Percentiles rank a stretch among this genome's conserved stretches.
Conservation (phyloP, 2,797 vertebrate species). For the Tenualosa thibaudeaui region DNA sequence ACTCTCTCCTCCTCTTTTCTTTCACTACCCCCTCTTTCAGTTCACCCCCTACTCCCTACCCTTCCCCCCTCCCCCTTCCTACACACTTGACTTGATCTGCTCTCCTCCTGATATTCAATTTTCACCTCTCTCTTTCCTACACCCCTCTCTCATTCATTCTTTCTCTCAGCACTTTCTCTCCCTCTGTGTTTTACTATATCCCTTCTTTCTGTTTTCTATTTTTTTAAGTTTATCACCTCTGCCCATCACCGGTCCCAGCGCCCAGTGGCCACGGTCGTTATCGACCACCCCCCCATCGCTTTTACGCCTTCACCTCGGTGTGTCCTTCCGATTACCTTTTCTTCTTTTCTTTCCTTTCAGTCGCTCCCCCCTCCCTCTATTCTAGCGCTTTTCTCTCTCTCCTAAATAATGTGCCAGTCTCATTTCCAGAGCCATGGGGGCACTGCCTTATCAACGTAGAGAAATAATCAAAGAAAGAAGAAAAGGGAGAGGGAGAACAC, state of each 20-base stretch:
- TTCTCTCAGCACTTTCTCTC: background rate
- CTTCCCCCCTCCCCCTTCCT: conserved; percentile 6
- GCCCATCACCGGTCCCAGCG: conserved; percentile 69
- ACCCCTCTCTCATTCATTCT: background rate
- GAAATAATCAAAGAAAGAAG: background rate
- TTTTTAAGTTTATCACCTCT: conserved; percentile 65
- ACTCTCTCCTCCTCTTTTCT: conserved; percentile 42
- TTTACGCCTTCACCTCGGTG: background rate
- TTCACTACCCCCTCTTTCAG: background rate
- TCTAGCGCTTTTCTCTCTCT: background rate
- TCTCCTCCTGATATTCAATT: conserved; percentile 17
- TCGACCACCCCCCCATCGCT: conserved; percentile 55
- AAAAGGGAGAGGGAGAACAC: background rate
- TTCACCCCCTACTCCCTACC: background rate
- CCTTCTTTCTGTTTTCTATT: background rate
- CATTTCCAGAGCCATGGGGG: background rate
- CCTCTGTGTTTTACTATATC: conserved; percentile 29
- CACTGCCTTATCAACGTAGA: background rate
- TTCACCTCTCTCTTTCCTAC: background rate
- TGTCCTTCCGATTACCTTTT: background rate
- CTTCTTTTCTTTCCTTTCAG: background rate
- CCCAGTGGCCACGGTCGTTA: conserved; percentile 64
- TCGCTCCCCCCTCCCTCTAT: background rate
- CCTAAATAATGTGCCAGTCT: background rate
- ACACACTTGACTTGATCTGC: background rate